Evolutionary conservation across 2,113 vertebrate species (phyloP), one percentile per base, ranked within the genome.

Genomic region (Mesitornis unicolor): DNA sequence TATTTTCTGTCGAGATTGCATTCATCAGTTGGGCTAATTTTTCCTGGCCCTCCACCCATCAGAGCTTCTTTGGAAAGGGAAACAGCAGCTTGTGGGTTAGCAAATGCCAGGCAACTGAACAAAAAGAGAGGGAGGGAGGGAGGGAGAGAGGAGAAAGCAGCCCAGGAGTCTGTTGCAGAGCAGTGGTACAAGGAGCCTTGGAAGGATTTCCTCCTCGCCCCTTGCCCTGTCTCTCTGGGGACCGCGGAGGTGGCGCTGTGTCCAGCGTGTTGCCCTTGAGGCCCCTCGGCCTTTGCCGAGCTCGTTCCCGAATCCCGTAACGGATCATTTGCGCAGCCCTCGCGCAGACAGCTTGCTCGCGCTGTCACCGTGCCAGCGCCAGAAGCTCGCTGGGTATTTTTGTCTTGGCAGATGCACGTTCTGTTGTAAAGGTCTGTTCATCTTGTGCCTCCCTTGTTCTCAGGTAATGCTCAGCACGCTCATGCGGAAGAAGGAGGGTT

Each of bases 361-460:
- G 91, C 97, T 98, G 98, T 98, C 98, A 97, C 61, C 1, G 16
- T 97, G 98, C 98, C 98, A 98, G 95, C 95, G 84, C 95, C 98
- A 98, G 98, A 98, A 98, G 98, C 98, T 98, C 70, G 57, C 70
- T 71, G 97, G 95, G 97, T 98, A 98, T 98, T 98, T 98, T 98
- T 98, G 98, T 98, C 98, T 98, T 98, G 98, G 98, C 98, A 98
- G 98, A 98, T 98, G 98, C 96, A 98, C 98, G 40, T 98, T 98
- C 98, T 98, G 98, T 98, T 97, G 95, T 92, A 98, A 98, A 98
- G 98, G 98, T 98, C 98, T 98, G 98, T 98, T 98, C 98, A 89
- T 97, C 98, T 94, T 92, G 91, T 96, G 97, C 95, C 92, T 98
- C 74, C 90, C 97, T 97, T 94, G 36, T 97, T 98, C 97, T 91